phyloP scores from a whole-genome alignment of 2,113 vertebrate genomes.

The Cryptotis parvus region DNA sequence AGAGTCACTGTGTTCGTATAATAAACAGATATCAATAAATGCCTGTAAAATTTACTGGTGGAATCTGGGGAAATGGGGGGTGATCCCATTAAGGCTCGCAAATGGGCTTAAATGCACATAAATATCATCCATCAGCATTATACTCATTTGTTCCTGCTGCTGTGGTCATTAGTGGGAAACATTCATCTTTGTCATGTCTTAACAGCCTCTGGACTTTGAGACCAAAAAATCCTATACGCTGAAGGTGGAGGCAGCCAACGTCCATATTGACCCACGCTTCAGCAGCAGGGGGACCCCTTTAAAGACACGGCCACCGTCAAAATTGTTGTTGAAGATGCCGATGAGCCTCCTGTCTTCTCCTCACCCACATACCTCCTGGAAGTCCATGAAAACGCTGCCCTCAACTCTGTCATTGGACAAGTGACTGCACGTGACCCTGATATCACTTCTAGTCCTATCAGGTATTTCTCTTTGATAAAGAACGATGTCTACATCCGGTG shows the following conservation, averaged over 20 bases:
- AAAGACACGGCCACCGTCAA: conserved; percentile 96
- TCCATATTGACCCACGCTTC: conserved; percentile 92
- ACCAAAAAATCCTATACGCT: conserved; percentile 94
- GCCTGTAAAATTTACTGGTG: conserved; percentile 79
- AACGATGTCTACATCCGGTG: rapidly evolving
- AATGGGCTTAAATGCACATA: conserved; percentile 74
- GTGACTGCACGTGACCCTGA: conserved; percentile 96
- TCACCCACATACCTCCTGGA: conserved; percentile 93
- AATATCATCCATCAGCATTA: conserved; percentile 85
- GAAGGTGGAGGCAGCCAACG: conserved; percentile 96
- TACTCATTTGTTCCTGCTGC: conserved; percentile 83
- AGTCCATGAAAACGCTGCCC: conserved; percentile 95
- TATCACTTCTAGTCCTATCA: conserved; percentile 91
- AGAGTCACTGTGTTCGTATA: conserved; percentile 78
- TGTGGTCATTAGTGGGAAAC: conserved; percentile 84
- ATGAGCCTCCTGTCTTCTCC: conserved; percentile 96
- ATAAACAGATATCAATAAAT: conserved; percentile 83
- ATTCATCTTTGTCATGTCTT: conserved; percentile 87
- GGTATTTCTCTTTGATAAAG: conserved; percentile 86
- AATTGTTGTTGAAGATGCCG: conserved; percentile 94
- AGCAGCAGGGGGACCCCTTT: conserved; percentile 92
- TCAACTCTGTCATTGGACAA: conserved; percentile 94
- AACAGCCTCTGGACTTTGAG: conserved; percentile 97
- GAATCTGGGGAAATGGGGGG: conserved; percentile 69
- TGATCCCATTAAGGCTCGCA: conserved; percentile 82